phyloP scores from a whole-genome alignment of 1,140 invertebrate genomes.

The Drosophila obscura region DNA sequence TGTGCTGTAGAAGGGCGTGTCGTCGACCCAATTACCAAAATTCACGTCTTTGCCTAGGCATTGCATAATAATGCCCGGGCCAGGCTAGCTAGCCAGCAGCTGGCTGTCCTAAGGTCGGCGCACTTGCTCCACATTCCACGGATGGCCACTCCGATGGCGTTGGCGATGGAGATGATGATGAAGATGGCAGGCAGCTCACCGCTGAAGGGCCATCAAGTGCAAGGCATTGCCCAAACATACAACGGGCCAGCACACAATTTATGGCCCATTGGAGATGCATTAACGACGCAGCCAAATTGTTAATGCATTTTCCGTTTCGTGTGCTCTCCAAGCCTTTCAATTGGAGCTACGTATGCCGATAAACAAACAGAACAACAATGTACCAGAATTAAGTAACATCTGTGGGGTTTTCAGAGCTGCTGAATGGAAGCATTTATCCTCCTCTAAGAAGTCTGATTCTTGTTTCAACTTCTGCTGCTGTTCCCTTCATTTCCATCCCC shows the following conservation, averaged over 20 bases:
- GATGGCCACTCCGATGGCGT: background rate
- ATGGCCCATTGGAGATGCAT: conserved; percentile 76
- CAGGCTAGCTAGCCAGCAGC: conserved; percentile 12
- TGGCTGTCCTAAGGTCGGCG: conserved; percentile 39
- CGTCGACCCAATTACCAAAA: conserved; percentile 47
- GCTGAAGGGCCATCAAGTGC: background rate
- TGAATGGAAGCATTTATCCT: background rate
- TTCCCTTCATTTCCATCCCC: conserved; percentile 18
- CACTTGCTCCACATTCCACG: conserved; percentile 59
- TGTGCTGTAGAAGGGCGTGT: conserved; percentile 55
- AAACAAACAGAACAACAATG: conserved; percentile 29
- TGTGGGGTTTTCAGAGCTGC: background rate
- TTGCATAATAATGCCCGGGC: conserved; percentile 52
- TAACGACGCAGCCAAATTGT: conserved; percentile 69
- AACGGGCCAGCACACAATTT: conserved; percentile 61
- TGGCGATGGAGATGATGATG: conserved; percentile 7
- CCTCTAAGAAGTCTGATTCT: too few relatives aligned
- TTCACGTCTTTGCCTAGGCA: conserved; percentile 39
- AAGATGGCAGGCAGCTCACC: conserved; percentile 27
- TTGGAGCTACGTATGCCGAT: conserved; percentile 2
- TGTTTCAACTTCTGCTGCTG: background rate
- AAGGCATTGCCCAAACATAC: conserved; percentile 40
- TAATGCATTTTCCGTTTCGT: conserved; percentile 66
- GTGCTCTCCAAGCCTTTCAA: conserved; percentile 34
- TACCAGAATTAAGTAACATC: conserved; percentile 1